Evolutionary conservation across 2,113 vertebrate genomes (phyloP).

Genomic region (Notiomystis cincta): DNA sequence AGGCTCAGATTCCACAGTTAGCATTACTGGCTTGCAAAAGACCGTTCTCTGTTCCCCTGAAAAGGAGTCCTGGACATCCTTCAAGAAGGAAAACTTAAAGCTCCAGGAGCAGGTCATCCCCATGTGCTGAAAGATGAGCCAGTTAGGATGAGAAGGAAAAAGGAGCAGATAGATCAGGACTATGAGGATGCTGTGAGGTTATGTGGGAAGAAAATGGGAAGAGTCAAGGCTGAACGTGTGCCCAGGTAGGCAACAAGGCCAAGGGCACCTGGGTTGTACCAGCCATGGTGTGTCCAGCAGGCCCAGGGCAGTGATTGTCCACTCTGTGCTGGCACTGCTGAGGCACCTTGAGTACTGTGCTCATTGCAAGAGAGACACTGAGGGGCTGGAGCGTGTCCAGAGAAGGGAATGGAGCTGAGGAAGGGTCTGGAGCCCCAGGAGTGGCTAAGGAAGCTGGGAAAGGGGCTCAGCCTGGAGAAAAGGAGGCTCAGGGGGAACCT

Average conservation of each 20-base stretch:
- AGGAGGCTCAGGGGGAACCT: background rate
- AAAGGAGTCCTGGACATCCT: background rate
- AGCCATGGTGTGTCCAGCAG: background rate
- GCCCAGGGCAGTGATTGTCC: background rate
- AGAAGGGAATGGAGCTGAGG: background rate
- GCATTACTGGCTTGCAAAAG: background rate
- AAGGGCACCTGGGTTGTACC: background rate
- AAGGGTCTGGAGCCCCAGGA: background rate
- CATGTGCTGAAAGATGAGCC: background rate
- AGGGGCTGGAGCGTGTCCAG: fast-evolving
- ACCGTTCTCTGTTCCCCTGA: background rate
- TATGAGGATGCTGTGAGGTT: fast-evolving
- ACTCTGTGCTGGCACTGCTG: background rate
- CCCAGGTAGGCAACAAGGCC: background rate
- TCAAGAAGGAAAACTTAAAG: background rate
- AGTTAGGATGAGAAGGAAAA: background rate
- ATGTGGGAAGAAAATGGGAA: background rate
- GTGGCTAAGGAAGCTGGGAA: fast-evolving
- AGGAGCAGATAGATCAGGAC: background rate
- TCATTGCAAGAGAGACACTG: background rate
- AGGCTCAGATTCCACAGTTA: background rate
- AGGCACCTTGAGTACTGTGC: background rate
- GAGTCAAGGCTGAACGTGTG: background rate
- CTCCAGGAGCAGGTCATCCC: background rate
- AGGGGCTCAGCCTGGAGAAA: background rate